phyloP scores from a whole-genome alignment of 2,113 vertebrate species.

The Pteropus alecto region DNA sequence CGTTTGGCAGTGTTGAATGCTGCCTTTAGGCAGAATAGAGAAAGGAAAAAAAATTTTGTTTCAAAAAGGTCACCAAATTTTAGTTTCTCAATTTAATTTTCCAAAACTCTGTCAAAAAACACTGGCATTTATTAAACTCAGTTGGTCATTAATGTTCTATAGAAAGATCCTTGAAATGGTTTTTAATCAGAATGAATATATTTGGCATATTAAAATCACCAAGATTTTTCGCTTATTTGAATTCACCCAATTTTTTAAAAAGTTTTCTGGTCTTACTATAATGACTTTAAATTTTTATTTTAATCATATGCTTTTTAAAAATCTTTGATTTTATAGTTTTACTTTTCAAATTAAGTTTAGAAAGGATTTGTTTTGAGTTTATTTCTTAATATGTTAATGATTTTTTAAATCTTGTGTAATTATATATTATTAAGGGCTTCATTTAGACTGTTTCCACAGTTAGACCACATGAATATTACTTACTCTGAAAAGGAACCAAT shows the following conservation, averaged over 20 bases:
- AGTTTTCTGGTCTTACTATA: background rate
- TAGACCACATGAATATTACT: background rate
- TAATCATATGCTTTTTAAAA: background rate
- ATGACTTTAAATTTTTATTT: background rate
- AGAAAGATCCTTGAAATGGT: background rate
- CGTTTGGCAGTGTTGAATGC: background rate
- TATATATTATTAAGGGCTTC: background rate
- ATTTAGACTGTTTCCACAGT: background rate
- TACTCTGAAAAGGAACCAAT: background rate
- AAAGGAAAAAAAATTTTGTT: background rate
- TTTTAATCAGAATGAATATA: background rate
- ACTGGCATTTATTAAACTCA: background rate
- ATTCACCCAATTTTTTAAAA: background rate
- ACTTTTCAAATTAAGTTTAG: background rate
- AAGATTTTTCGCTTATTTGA: background rate
- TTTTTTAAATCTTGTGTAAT: background rate
- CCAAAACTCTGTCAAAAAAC: background rate
- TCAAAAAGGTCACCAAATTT: background rate
- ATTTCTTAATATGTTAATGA: background rate
- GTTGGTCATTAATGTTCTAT: background rate
- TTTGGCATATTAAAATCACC: background rate
- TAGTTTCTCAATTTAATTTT: background rate
- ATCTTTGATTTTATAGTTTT: background rate
- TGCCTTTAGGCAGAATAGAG: background rate
- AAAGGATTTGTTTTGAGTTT: constrained; percentile 4